Evolutionary conservation across 2,113 vertebrate genomes (phyloP).

Genomic region (Channa argus): DNA sequence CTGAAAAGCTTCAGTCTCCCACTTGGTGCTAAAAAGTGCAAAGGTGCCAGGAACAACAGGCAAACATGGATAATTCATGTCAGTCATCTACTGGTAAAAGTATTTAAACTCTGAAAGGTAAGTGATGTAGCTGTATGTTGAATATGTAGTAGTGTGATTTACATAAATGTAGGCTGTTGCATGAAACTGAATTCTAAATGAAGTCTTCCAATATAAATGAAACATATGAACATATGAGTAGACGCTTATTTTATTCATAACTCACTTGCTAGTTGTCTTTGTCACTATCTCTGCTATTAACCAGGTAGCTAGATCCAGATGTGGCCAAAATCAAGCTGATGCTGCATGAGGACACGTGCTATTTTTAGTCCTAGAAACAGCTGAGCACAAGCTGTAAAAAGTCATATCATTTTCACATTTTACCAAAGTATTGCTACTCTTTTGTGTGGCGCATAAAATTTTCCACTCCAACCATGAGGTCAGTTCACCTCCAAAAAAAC

Average conservation of each 20-base stretch:
- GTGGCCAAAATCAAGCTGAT: constrained; percentile 23
- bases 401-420: constrained; percentile 15
- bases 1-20: too few species aligned
- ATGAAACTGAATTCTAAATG: not conserved
- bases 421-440: not conserved
- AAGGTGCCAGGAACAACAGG: too few species aligned
- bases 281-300: constrained; percentile 5
- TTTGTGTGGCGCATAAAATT: too few species aligned
- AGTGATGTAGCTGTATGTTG: too few species aligned
- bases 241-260: not conserved
- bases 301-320: constrained; percentile 44
- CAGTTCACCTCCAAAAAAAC: too few species aligned
- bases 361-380: constrained; percentile 54
- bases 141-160: constrained; percentile 6
- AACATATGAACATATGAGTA: constrained; percentile 8
- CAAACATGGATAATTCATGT: too few species aligned
- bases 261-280: not conserved
- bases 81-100: too few species aligned
- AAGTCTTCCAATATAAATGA: not conserved
- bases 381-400: constrained; percentile 35
- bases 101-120: too few species aligned
- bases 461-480: too few species aligned
- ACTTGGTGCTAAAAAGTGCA: too few species aligned
- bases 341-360: not conserved
- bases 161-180: not conserved